These are phyloP conservation scores for Simalia tracyae DNA, from an alignment of 2,797 vertebrate genomes.

Conservation along the genomic window DNA sequence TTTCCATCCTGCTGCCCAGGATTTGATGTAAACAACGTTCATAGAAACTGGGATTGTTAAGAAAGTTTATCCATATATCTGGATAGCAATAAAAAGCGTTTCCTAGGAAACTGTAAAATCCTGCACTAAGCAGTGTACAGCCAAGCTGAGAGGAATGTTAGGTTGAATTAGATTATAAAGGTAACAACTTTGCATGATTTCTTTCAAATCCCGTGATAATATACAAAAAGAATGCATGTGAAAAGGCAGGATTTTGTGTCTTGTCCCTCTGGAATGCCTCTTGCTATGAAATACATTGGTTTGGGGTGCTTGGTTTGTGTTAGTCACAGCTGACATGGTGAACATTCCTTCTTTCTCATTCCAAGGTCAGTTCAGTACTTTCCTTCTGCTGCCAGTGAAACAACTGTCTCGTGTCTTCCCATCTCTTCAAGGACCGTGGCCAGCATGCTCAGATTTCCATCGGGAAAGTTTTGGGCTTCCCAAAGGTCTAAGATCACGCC, in stretches of 20 bases:
- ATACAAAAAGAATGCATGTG: conserved; percentile 66
- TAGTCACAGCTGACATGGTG: conserved; percentile 28
- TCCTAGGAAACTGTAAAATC: conserved; percentile 95
- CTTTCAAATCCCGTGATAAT: conserved; percentile 69
- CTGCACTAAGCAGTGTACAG: conserved; percentile 85
- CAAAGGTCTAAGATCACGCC: conserved; percentile 97
- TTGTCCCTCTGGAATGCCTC: conserved; percentile 61
- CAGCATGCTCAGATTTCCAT: conserved; percentile 91
- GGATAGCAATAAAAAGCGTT: conserved; percentile 91
- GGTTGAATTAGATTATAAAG: conserved; percentile 76
- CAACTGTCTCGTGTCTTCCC: conserved; percentile 91
- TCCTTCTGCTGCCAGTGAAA: conserved; percentile 82
- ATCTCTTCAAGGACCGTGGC: conserved; percentile 97
- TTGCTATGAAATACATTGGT: conserved; percentile 63
- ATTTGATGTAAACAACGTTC: conserved; percentile 82
- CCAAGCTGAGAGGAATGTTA: conserved; percentile 83
- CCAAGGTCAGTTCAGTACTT: conserved; percentile 80
- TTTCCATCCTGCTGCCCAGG: conserved; percentile 76
- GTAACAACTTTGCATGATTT: conserved; percentile 75
- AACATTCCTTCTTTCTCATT: conserved; percentile 57
- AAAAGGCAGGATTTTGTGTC: conserved; percentile 61
- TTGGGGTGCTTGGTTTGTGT: conserved; percentile 59
- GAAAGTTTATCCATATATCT: conserved; percentile 86
- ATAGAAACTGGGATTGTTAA: conserved; percentile 82
- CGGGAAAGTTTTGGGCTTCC: conserved; percentile 98